These are phyloP conservation scores for Anoplolepis gracilipes DNA, from an alignment of 1,140 invertebrate species.

Conservation along the genomic window DNA sequence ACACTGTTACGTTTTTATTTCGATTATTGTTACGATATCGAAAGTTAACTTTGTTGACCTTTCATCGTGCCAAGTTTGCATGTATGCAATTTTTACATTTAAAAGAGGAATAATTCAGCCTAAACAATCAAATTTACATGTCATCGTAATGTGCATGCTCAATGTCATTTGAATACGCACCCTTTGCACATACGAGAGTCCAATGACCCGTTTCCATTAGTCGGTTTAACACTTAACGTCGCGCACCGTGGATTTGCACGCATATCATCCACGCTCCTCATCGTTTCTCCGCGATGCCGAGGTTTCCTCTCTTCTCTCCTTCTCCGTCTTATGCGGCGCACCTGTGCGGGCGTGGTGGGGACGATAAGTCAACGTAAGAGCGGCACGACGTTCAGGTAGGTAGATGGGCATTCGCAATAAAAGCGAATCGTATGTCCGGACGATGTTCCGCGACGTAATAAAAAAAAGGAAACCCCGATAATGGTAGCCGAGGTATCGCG, in stretches of 20 bases:
- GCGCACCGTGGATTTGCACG: slow-evolving; percentile 65
- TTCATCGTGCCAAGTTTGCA: neutral
- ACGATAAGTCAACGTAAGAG: slow-evolving; percentile 57
- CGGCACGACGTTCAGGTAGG: slow-evolving; percentile 16
- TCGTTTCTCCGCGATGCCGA: slow-evolving; percentile 42
- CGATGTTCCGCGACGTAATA: slow-evolving; percentile 52
- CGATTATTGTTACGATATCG: neutral
- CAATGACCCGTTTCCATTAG: slow-evolving; percentile 71
- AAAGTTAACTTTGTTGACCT: neutral
- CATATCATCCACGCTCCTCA: slow-evolving; percentile 66
- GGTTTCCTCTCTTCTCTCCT: neutral
- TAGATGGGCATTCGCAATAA: slow-evolving; percentile 53
- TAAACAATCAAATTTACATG: slow-evolving; percentile 3
- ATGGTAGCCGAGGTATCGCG: slow-evolving; percentile 52
- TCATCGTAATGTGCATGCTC: slow-evolving; percentile 6
- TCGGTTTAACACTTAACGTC: slow-evolving; percentile 69
- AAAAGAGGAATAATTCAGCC: neutral
- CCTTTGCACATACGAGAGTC: slow-evolving; percentile 35
- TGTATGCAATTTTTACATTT: neutral
- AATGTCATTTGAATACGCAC: slow-evolving; percentile 10
- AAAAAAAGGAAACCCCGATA: slow-evolving; percentile 58
- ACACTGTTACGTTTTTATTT: neutral
- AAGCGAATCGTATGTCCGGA: slow-evolving; percentile 62
- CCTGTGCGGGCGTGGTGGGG: slow-evolving; percentile 46
- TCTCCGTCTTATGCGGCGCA: slow-evolving; percentile 36